phyloP scores from a whole-genome alignment of 2,113 vertebrate genomes.

The Hiodon alosoides region DNA sequence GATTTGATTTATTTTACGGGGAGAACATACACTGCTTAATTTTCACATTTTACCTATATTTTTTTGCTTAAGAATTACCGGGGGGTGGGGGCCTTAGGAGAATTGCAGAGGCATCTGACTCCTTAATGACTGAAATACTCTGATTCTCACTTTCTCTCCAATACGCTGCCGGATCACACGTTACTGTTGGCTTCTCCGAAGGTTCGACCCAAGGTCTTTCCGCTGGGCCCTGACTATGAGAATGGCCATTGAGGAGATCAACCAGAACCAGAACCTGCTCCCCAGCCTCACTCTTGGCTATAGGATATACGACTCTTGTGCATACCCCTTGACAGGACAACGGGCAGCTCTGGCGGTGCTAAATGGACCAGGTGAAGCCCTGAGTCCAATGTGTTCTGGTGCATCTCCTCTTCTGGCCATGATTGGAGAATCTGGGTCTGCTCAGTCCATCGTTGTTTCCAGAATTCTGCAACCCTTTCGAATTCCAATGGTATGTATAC shows the following conservation, averaged over 20 bases:
- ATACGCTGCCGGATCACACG: not conserved
- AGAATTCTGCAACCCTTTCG: slow-evolving; percentile 57
- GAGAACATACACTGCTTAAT: not conserved
- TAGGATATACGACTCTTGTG: slow-evolving; percentile 63
- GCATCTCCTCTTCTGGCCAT: slow-evolving; percentile 33
- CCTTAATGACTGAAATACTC: too few species aligned
- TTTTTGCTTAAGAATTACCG: not conserved
- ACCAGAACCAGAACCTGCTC: slow-evolving; percentile 48
- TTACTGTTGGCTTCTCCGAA: slow-evolving; percentile 14
- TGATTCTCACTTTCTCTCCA: not conserved
- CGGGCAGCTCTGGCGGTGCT: slow-evolving; percentile 39
- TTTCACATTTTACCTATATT: not conserved
- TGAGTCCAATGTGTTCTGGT: slow-evolving; percentile 32
- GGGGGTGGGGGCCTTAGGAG: too few species aligned
- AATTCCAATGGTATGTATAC: slow-evolving; percentile 60
- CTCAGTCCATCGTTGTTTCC: slow-evolving; percentile 63
- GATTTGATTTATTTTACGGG: not conserved
- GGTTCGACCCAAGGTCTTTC: slow-evolving; percentile 41
- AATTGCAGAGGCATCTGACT: too few species aligned
- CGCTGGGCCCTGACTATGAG: slow-evolving; percentile 57
- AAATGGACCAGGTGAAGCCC: slow-evolving; percentile 31
- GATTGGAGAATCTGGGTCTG: slow-evolving; percentile 43
- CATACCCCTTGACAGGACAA: slow-evolving; percentile 37
- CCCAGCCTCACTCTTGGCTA: slow-evolving; percentile 60
- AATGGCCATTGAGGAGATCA: slow-evolving; percentile 63